phyloP scores from a whole-genome alignment of 2,797 vertebrate species.

The Sebastes taczanowskii region DNA sequence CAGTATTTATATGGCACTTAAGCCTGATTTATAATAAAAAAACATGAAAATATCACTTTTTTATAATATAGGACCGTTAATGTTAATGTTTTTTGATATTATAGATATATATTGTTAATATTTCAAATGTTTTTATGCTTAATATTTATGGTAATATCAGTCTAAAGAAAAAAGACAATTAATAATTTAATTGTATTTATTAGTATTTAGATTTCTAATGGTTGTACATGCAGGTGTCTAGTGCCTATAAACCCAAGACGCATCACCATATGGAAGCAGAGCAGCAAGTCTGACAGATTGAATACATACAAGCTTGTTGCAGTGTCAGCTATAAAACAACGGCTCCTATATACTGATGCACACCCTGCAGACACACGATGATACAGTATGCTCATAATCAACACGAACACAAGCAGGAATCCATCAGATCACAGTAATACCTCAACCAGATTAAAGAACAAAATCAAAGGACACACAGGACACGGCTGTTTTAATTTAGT shows the following conservation, averaged over 20 bases:
- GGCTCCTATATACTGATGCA: slow-evolving; percentile 2
- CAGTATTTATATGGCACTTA: too few relatives aligned
- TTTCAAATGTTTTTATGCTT: background rate
- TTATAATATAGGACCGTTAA: too few relatives aligned
- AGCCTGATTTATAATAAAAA: too few relatives aligned
- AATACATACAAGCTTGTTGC: background rate
- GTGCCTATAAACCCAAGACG: background rate
- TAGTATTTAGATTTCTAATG: background rate
- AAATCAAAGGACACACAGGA: slow-evolving; percentile 55
- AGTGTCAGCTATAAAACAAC: slow-evolving; percentile 16
- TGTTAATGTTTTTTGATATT: background rate
- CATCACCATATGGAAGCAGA: slow-evolving; percentile 14
- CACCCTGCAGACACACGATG: slow-evolving; percentile 5
- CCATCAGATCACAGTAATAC: slow-evolving; percentile 79
- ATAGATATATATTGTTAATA: background rate
- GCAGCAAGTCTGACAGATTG: background rate
- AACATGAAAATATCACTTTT: too few relatives aligned
- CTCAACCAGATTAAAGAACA: slow-evolving; percentile 74
- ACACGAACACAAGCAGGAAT: slow-evolving; percentile 77
- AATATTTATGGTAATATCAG: background rate
- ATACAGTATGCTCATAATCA: slow-evolving; percentile 51
- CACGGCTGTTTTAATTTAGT: slow-evolving; percentile 63
- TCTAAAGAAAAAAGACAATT: background rate
- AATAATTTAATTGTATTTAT: background rate
- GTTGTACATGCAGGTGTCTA: background rate